Evolutionary conservation across 2,888 invertebrate genomes (phyloP), one percentile per base, ranked within the genome.

Genomic region (Asteroscopus sphinx): DNA sequence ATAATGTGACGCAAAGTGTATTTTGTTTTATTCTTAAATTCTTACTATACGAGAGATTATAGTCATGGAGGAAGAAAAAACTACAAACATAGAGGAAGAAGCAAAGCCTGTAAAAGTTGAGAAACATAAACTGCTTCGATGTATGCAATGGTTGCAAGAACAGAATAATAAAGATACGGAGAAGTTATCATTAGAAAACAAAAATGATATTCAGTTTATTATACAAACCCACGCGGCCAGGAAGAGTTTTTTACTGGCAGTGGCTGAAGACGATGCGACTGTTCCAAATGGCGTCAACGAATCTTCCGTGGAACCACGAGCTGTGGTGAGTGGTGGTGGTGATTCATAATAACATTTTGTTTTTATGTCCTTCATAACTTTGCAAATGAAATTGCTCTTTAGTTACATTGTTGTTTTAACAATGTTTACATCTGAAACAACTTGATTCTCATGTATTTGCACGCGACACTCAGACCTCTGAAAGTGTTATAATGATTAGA

Each of bases 151-250:
- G 94, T 79, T 94, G 15, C 85, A 90, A 58, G 86, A 87, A 63
- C 94, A 94, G 64, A 91, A 92, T 54, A 87, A 83, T 54, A 79
- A 84, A 48, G 83, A 83, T 54, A 81, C 88, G 0, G 88, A 88
- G 53, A 90, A 89, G 56, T 73, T 86, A 32, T 82, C 88, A 0
- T 74, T 81, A 48, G 88, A 87, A 51, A 92, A 91, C 68, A 86
- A 89, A 64, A 91, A 92, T 66, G 92, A 93, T 73, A 90, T 92
- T 62, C 88, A 92, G 69, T 93, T 91, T 72, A 91, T 90, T 35
- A 89, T 90, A 25, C 87, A 90, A 70, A 89, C 87, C 8, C 91
- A 92, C 54, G 88, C 90, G 0, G 88, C 87, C 40, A 80, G 91
- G 21, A 90, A 90, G 64, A 91, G 89, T 41, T 90, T 91, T 67